A percentile compares a stretch with the other conserved stretches of the same genome.
These are phyloP conservation scores for Apis cerana DNA, from an alignment of 1,140 invertebrate species.

Conservation along the genomic window DNA sequence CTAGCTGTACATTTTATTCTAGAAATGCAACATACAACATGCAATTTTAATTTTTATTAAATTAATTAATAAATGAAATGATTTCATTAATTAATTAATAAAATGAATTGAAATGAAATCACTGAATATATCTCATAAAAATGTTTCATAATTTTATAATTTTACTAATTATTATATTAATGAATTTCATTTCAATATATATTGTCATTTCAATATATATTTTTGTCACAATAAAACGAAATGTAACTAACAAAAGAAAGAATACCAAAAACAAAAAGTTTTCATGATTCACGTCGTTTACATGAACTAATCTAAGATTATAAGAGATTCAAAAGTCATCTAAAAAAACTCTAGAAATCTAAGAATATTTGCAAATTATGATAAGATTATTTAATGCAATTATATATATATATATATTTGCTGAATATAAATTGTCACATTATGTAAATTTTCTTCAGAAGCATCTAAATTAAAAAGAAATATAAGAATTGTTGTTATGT, in stretches of 20 bases:
- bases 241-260: too few species aligned
- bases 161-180: neutral
- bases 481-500: neutral
- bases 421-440: conserved; percentile 11
- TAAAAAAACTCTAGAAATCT: neutral
- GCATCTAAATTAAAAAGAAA: neutral
- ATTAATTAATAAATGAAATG: too few species aligned
- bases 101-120: neutral
- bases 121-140: neutral
- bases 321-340: neutral
- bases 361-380: neutral
- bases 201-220: neutral
- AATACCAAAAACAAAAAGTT: too few species aligned
- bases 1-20: neutral
- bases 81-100: too few species aligned
- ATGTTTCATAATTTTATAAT: neutral
- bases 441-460: conserved; percentile 20
- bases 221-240: neutral
- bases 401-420: neutral
- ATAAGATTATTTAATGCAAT: conserved; percentile 4
- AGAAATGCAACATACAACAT: neutral
- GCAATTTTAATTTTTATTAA: too few species aligned
- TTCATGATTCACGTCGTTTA: too few species aligned
- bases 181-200: neutral
- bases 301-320: too few species aligned